phyloP scores from a whole-genome alignment of 2,888 invertebrate genomes.

The Mamestra brassicae region DNA sequence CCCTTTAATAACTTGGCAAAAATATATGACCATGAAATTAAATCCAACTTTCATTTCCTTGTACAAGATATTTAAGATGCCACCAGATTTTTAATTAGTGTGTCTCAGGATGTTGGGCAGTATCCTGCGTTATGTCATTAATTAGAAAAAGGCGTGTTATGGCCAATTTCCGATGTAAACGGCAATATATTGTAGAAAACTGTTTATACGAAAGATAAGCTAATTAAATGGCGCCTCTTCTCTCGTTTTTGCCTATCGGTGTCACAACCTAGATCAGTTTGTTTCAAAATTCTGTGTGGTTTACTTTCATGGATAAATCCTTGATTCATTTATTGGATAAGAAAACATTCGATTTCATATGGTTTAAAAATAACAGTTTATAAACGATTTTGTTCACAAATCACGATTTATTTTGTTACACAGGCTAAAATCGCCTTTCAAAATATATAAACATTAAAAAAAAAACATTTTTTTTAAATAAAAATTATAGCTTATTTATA shows the following conservation, averaged over 20 bases:
- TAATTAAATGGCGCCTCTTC: neutral
- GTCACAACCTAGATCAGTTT: neutral
- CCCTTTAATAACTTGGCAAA: no score
- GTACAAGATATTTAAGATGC: conserved; percentile 1
- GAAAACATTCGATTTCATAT: no score
- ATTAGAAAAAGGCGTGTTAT: conserved; percentile 16
- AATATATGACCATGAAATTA: neutral
- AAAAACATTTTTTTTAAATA: no score
- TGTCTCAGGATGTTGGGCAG: conserved; percentile 36
- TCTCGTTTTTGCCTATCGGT: neutral
- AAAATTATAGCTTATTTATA: no score
- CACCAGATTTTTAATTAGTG: conserved; percentile 17
- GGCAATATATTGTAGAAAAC: neutral
- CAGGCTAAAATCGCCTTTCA: no score
- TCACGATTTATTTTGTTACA: no score
- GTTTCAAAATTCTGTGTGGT: neutral
- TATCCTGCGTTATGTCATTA: conserved; percentile 33
- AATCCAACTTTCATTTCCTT: neutral
- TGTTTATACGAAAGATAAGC: conserved; percentile 4
- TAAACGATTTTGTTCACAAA: no score
- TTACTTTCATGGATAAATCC: no score
- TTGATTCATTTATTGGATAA: no score
- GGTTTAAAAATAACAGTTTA: no score
- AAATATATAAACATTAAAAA: no score
- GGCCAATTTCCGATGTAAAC: conserved; percentile 42